These are phyloP conservation scores for Myotis myotis DNA, from an alignment of 2,797 vertebrate genomes.

Conservation along the genomic window DNA sequence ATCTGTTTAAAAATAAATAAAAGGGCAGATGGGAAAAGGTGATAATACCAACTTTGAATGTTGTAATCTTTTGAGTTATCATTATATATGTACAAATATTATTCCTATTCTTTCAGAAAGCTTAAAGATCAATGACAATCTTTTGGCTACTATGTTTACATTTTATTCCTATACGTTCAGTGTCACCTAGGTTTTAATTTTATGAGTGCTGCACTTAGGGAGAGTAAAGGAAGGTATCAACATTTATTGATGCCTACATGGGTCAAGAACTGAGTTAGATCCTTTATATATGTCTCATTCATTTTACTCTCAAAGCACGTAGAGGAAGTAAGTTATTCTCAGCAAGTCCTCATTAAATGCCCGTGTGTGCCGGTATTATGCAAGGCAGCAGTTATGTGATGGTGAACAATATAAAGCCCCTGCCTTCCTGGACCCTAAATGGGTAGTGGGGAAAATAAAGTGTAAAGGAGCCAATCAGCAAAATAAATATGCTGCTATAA, in stretches of 20 bases:
- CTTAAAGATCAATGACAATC: not conserved
- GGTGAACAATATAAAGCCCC: not conserved
- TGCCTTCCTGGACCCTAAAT: not conserved
- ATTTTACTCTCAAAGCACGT: not conserved
- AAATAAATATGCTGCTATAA: not conserved
- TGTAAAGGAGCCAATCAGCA: not conserved
- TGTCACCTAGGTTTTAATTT: not conserved
- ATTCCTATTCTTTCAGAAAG: slow-evolving; percentile 1
- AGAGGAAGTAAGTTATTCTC: not conserved
- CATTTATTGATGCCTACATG: not conserved
- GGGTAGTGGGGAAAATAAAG: not conserved
- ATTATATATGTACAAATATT: not conserved
- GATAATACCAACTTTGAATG: not conserved
- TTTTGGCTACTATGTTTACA: not conserved
- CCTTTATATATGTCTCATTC: not conserved
- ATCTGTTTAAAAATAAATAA: not conserved
- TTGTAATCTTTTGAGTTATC: not conserved
- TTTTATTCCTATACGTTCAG: not conserved
- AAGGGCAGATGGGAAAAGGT: not conserved
- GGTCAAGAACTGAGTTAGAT: not conserved
- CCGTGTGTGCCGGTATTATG: not conserved
- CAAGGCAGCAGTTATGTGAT: not conserved
- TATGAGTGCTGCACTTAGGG: not conserved
- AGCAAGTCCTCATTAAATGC: not conserved
- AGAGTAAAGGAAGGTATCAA: not conserved